These are phyloP conservation scores for Tachystola acroxantha DNA, from an alignment of 2,888 invertebrate genomes.

Conservation along the genomic window DNA sequence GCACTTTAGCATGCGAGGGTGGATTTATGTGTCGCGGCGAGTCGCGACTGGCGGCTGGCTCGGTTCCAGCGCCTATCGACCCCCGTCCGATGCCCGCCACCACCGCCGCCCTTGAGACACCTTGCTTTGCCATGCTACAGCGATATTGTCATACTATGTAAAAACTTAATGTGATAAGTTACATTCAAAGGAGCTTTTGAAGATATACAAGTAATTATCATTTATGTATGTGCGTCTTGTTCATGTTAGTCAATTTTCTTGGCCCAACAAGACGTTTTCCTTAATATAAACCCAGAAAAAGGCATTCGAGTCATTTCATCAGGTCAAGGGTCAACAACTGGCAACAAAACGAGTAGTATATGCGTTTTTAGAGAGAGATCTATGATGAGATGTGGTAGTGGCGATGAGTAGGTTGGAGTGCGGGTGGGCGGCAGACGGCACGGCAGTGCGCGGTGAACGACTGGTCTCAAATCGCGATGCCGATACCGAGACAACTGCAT, in stretches of 20 bases:
- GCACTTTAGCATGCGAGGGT: slow-evolving; percentile 49
- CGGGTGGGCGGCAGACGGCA: slow-evolving; percentile 4
- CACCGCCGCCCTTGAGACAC: slow-evolving; percentile 33
- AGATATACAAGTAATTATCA: too few relatives aligned
- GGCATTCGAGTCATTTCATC: too few relatives aligned
- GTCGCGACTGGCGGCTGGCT: slow-evolving; percentile 60
- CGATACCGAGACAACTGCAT: slow-evolving; percentile 51
- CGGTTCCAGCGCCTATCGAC: slow-evolving; percentile 56
- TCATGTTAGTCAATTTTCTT: too few relatives aligned
- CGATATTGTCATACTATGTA: slow-evolving; percentile 2
- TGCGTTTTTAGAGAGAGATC: background rate
- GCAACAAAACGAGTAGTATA: background rate
- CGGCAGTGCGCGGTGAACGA: slow-evolving; percentile 4
- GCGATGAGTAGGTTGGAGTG: background rate
- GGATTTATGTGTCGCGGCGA: slow-evolving; percentile 59
- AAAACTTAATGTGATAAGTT: background rate
- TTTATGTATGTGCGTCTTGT: too few relatives aligned
- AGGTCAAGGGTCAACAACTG: too few relatives aligned
- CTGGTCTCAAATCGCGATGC: slow-evolving; percentile 28
- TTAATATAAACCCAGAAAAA: too few relatives aligned
- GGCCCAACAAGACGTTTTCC: too few relatives aligned
- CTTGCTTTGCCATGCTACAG: slow-evolving; percentile 9
- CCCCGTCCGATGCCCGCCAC: slow-evolving; percentile 1
- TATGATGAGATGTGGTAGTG: background rate
- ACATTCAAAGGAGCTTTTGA: too few relatives aligned